These are phyloP conservation scores for Drosophila rellima DNA, from an alignment of 2,888 invertebrate genomes.

Conservation along the genomic window DNA sequence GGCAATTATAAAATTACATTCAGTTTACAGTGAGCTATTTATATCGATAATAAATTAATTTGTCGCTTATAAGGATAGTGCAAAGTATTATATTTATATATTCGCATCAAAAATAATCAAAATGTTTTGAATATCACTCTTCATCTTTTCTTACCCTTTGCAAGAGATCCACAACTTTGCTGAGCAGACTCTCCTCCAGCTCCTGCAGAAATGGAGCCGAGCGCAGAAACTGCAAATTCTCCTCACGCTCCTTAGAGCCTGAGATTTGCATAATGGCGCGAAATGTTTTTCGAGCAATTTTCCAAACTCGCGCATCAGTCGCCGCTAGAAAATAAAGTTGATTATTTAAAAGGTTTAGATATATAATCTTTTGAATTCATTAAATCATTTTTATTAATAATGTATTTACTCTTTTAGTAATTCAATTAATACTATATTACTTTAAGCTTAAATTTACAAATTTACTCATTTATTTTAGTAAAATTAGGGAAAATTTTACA, in stretches of 20 bases:
- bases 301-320: slow-evolving; percentile 94
- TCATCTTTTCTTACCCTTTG: slow-evolving; percentile 89
- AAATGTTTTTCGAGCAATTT: slow-evolving; percentile 93
- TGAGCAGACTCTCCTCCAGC: slow-evolving; percentile 89
- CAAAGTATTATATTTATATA: not conserved
- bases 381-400: no score
- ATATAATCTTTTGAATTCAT: no score
- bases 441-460: no score
- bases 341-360: not conserved
- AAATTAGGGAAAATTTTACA: no score
- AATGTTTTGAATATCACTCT: not conserved
- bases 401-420: no score
- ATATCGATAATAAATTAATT: not conserved
- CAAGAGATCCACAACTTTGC: slow-evolving; percentile 94
- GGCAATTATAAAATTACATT: not conserved
- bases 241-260: slow-evolving; percentile 93
- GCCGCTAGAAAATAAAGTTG: slow-evolving; percentile 87
- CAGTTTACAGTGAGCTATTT: not conserved
- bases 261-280: slow-evolving; percentile 95
- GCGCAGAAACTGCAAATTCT: slow-evolving; percentile 93
- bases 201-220: slow-evolving; percentile 93
- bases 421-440: no score
- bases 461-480: no score
- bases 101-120: not conserved
- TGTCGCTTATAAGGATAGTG: not conserved